phyloP scores from a whole-genome alignment of 92 coral and sea anemone species.

The Siderastrea siderea region DNA sequence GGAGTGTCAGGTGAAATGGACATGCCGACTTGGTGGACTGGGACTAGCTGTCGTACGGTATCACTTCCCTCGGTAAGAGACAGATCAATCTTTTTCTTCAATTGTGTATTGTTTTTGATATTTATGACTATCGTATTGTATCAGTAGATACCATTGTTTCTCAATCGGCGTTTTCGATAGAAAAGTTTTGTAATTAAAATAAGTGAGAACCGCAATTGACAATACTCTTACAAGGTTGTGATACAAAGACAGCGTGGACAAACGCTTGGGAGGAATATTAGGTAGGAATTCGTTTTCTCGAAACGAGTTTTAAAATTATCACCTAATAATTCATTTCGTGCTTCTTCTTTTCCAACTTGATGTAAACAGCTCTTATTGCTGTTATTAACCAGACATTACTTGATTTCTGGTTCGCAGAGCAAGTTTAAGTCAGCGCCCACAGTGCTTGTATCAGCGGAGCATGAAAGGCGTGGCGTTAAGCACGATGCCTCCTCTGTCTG shows the following conservation, averaged over 20 bases:
- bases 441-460: conserved; percentile 74
- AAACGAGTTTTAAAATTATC: neutral
- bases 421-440: conserved; percentile 71
- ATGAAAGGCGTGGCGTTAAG: conserved; percentile 62
- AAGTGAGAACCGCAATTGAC: no score
- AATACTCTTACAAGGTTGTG: no score
- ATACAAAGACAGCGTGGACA: no score
- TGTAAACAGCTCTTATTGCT: neutral
- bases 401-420: conserved; percentile 12
- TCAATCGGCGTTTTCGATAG: no score
- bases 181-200: no score
- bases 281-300: neutral
- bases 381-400: neutral
- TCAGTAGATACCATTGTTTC: no score
- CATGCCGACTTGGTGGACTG: conserved; percentile 83
- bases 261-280: no score
- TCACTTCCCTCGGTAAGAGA: conserved; percentile 59
- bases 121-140: no score
- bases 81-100: neutral
- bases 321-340: no score
- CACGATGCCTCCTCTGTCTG: conserved; percentile 75
- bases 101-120: no score
- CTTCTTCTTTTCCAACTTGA: neutral
- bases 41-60: conserved; percentile 66
- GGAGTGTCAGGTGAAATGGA: conserved; percentile 76